Conservation (phyloP, 2,113 vertebrate species). For the Aegithalos caudatus region DNA sequence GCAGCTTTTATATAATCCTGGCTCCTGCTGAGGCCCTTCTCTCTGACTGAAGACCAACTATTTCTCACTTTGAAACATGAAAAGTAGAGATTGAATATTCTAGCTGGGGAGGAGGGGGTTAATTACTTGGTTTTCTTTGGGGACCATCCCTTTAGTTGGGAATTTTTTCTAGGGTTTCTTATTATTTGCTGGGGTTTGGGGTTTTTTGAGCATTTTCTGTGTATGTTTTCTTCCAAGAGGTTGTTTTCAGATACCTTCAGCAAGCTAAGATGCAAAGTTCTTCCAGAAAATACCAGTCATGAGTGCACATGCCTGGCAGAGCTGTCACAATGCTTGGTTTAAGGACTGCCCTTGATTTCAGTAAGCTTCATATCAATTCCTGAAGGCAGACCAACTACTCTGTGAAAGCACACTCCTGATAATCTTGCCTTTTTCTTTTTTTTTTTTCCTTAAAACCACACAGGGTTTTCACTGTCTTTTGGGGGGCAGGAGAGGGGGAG, state of each 20-base stretch:
- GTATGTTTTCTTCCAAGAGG: neutral
- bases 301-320: neutral
- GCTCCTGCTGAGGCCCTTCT: neutral
- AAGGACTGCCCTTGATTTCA: neutral
- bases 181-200: neutral
- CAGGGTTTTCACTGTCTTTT: neutral
- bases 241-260: neutral
- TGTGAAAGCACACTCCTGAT: neutral
- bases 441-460: neutral
- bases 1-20: neutral
- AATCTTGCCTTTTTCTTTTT: neutral
- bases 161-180: neutral
- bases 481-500: neutral
- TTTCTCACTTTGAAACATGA: neutral
- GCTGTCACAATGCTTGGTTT: neutral
- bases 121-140: neutral
- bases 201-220: neutral
- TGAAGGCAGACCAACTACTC: neutral
- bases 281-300: neutral
- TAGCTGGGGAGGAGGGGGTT: neutral
- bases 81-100: neutral
- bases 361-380: neutral
- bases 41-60: neutral
- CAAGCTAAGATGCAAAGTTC: neutral
- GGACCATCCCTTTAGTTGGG: accelerated